Base-by-base conservation (phyloP, 2,888 invertebrate species). In the Hydropsyche betteni region DNA sequence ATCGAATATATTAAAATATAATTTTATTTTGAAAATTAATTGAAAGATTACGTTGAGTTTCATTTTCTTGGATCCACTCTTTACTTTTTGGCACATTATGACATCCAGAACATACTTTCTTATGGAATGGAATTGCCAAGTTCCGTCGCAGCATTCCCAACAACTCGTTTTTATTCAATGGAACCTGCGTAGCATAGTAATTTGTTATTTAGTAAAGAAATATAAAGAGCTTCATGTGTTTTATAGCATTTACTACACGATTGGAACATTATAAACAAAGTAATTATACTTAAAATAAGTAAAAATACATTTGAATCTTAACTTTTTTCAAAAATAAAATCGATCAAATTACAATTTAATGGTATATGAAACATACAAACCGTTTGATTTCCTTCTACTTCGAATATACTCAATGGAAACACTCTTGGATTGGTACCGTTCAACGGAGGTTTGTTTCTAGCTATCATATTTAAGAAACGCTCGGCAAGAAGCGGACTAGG, bases 81-180 rank as follows among this genome's bases (percentile, higher is more conserved):
- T 92, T 92, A 74, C 92, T 91, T 82, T 93, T 91, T 2, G 96
- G 96, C 80, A 95, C 94, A 79, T 93, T 94, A 84, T 97, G 97
- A 83, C 97, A 97, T 79, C 92, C 91, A 4, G 96, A 91, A 83
- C 96, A 97, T 72, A 96, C 91, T 82, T 92, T 93, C 83, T 96
- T 95, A 84, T 97, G 97, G 85, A 97, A 97, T 58, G 95, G 95
- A 83, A 97, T 93, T 12, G 96, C 96, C 52, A 92, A 91, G 77
- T 93, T 93, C 69, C 90, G 90, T 77, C 89, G 88, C 81, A 96
- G 84, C 91, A 96, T 94, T 79, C 88, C 88, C 81, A 91, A 89
- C 83, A 90, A 86, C 81, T 92, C 90, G 6, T 91, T 91, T 85
- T 95, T 95, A 80, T 91, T 91, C 80, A 89, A 89, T 80, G 94